Conservation (phyloP, 2,797 vertebrate species). For the Darevskia nairensis region DNA sequence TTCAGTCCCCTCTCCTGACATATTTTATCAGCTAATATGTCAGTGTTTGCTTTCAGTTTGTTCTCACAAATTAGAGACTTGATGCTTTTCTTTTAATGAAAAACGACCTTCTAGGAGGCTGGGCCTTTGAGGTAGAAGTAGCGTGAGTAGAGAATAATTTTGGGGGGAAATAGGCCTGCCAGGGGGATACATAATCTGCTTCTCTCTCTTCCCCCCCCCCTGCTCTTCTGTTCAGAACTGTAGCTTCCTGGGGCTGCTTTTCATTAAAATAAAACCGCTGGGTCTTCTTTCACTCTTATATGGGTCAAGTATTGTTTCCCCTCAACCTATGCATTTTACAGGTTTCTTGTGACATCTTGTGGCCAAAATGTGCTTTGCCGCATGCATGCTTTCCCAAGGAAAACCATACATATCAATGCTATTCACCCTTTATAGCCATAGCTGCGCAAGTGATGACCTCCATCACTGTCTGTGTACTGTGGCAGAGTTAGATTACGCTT, state of each 20-base stretch:
- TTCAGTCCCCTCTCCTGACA: too few species aligned
- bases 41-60: too few species aligned
- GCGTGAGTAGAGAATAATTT: not conserved
- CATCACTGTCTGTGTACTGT: not conserved
- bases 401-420: not conserved
- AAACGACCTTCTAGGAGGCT: not conserved
- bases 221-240: not conserved
- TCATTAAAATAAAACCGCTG: not conserved
- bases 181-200: not conserved
- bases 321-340: slow-evolving; percentile 11
- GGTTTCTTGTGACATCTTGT: slow-evolving; percentile 56
- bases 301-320: too few species aligned
- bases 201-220: not conserved
- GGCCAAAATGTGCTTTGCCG: slow-evolving; percentile 46
- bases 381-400: not conserved
- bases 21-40: too few species aligned
- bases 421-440: not conserved
- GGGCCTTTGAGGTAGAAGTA: not conserved
- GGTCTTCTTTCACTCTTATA: not conserved
- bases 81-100: not conserved
- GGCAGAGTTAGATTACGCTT: not conserved
- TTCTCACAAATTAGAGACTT: too few species aligned
- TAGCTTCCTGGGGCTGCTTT: not conserved
- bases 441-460: not conserved
- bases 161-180: not conserved